Conservation (phyloP, 1,140 invertebrate species). For the Phortica variegata region DNA sequence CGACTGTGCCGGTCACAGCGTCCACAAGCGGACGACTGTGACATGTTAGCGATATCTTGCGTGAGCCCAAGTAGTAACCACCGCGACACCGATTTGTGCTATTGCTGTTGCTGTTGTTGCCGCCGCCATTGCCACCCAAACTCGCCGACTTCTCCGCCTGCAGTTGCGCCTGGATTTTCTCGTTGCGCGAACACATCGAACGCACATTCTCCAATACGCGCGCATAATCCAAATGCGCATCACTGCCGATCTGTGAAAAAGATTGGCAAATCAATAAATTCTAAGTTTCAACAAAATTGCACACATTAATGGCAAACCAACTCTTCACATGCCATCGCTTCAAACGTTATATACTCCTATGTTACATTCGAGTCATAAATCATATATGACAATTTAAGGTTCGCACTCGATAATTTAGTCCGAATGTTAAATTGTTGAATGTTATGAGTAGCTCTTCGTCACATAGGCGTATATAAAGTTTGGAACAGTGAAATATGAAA, state of each 20-base stretch:
- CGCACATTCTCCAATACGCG: conserved; percentile 60
- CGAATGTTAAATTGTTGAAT: no score
- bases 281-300: no score
- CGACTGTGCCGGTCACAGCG: conserved; percentile 35
- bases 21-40: conserved; percentile 49
- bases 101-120: conserved; percentile 26
- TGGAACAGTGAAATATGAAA: no score
- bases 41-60: conserved; percentile 66
- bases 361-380: no score
- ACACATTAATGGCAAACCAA: no score
- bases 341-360: no score
- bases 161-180: conserved; percentile 51
- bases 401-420: no score
- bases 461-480: no score
- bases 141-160: conserved; percentile 42
- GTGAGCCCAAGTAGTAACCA: conserved; percentile 60
- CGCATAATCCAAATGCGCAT: conserved; percentile 58
- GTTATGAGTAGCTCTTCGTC: no score
- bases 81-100: conserved; percentile 38
- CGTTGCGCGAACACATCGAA: conserved; percentile 59
- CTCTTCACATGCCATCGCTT: no score
- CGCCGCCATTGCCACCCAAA: conserved; percentile 36
- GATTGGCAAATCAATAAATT: background rate
- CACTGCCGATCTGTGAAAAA: conserved; percentile 46
- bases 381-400: no score